A percentile compares a stretch with the other conserved stretches of the same genome.
Conservation (phyloP, 2,888 invertebrate species). For the Parnassius mnemosyne region DNA sequence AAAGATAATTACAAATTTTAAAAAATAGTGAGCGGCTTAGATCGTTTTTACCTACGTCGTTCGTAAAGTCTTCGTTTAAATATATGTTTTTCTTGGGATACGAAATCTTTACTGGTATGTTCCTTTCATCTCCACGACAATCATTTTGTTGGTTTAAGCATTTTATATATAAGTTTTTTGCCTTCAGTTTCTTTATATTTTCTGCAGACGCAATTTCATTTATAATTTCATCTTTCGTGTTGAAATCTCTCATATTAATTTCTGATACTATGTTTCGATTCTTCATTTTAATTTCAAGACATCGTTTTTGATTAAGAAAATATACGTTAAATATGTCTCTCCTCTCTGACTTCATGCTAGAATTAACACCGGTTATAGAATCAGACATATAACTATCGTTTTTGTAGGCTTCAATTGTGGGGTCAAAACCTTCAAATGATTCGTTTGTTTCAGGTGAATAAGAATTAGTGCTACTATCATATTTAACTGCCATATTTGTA, state of each 20-base stretch:
- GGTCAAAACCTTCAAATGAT: conserved; percentile 29
- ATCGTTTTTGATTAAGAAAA: conserved; percentile 44
- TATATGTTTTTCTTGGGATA: conserved; percentile 62
- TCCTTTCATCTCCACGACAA: conserved; percentile 43
- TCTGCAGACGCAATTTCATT: conserved; percentile 55
- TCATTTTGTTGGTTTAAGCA: conserved; percentile 37
- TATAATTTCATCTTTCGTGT: conserved; percentile 30
- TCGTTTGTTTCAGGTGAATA: conserved; percentile 5
- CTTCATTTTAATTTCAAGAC: conserved; percentile 53
- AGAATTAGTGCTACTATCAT: not conserved
- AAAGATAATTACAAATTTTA: conserved; percentile 62
- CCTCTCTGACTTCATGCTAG: conserved; percentile 23
- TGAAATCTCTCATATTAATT: conserved; percentile 52
- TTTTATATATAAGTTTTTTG: conserved; percentile 52
- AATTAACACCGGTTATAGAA: conserved; percentile 45
- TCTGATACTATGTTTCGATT: conserved; percentile 57
- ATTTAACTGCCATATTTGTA: conserved; percentile 7
- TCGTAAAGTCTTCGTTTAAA: conserved; percentile 51
- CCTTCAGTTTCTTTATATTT: conserved; percentile 51
- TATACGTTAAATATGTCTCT: conserved; percentile 53
- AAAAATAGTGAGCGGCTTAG: conserved; percentile 52
- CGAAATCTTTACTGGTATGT: conserved; percentile 63
- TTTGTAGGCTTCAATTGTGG: conserved; percentile 51
- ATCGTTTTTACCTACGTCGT: conserved; percentile 37
- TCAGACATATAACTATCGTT: conserved; percentile 56